phyloP scores from a whole-genome alignment of 2,888 invertebrate species.

The Deroplatys truncata region DNA sequence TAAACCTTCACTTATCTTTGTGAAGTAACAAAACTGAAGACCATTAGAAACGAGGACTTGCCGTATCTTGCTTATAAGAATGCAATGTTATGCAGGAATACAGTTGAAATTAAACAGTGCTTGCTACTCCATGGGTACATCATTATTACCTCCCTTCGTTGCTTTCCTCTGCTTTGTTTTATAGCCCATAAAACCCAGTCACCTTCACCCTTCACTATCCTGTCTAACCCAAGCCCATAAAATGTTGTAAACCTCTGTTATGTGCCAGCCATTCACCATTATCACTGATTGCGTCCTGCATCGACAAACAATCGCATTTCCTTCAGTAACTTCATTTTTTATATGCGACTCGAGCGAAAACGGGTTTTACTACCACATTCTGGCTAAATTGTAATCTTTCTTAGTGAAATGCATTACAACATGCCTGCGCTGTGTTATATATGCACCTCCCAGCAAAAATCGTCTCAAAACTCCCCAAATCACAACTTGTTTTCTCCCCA shows the following conservation, averaged over 20 bases:
- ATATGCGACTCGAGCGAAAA: background rate
- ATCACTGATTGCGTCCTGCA: background rate
- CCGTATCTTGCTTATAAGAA: no score
- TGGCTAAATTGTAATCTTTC: no score
- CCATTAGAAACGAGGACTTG: no score
- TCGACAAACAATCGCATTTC: background rate
- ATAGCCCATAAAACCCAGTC: background rate
- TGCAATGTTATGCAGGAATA: background rate
- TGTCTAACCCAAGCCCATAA: background rate
- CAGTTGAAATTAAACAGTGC: background rate
- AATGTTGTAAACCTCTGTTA: background rate
- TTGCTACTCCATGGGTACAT: background rate
- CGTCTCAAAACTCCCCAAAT: no score
- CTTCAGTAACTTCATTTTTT: background rate
- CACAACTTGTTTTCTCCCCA: no score
- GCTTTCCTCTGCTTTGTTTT: background rate
- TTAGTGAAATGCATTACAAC: no score
- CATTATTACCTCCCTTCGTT: background rate
- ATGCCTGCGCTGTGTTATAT: no score
- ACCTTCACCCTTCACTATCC: background rate
- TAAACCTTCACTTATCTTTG: no score
- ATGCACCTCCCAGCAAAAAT: no score
- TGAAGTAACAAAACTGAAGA: no score
- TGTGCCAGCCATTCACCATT: background rate
- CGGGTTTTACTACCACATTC: no score